A percentile compares a stretch with the other conserved stretches of the same genome.
Evolutionary conservation across 2,113 vertebrate species (phyloP).

Genomic region (Phasianus colchicus): DNA sequence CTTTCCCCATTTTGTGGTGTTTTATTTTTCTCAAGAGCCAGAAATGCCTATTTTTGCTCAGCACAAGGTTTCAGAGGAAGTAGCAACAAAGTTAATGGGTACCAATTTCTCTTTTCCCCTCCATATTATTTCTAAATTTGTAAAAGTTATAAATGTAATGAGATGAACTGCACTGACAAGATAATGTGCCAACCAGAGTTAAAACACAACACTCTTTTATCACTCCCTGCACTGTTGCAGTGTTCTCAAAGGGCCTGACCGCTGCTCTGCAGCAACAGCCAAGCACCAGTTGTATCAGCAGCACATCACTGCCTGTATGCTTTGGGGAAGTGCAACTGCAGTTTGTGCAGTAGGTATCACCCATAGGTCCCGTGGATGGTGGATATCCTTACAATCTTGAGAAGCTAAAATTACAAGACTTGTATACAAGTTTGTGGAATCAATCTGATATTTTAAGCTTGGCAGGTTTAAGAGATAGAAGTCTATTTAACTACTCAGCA

Average conservation of each 20-base stretch:
- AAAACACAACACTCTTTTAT: neutral
- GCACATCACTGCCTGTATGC: fast-evolving
- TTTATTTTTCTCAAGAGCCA: neutral
- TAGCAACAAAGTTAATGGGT: neutral
- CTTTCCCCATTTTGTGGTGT: neutral
- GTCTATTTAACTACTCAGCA: neutral
- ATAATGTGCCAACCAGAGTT: neutral
- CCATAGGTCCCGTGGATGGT: neutral
- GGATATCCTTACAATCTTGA: neutral
- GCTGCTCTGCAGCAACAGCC: neutral
- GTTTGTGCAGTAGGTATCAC: too few species aligned
- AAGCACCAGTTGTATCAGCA: neutral
- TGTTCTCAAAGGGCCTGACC: neutral
- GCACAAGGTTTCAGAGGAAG: neutral
- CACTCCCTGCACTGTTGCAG: neutral
- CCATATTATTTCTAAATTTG: neutral
- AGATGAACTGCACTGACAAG: neutral
- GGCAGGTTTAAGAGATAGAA: neutral
- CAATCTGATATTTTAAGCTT: neutral
- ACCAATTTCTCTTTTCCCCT: neutral
- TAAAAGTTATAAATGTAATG: neutral
- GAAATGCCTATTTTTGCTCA: neutral
- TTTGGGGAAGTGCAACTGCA: neutral
- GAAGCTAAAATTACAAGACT: neutral
- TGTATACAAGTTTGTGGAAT: neutral